phyloP scores from a whole-genome alignment of 2,797 vertebrate species.

The Gambelia wislizenii region DNA sequence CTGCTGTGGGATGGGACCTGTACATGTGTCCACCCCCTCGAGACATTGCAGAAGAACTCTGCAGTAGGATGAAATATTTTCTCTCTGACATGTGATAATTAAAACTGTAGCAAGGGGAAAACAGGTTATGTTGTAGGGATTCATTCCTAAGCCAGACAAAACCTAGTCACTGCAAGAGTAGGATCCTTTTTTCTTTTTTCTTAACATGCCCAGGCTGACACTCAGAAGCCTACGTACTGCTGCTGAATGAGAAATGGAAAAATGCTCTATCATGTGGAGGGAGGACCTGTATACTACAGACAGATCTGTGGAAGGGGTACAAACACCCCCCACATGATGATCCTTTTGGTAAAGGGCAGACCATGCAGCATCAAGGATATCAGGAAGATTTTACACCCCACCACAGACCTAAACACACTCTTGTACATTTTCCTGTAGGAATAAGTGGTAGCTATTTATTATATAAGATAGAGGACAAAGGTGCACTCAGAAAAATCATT shows the following conservation, averaged over 20 bases:
- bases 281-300: background rate
- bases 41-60: slow-evolving; percentile 22
- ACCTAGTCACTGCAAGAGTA: background rate
- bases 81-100: slow-evolving; percentile 34
- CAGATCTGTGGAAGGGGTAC: background rate
- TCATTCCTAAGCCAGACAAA: slow-evolving; percentile 1
- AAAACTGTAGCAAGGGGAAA: slow-evolving; percentile 52
- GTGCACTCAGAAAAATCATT: no score
- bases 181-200: no score
- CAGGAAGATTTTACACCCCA: no score
- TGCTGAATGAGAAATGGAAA: background rate
- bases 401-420: no score
- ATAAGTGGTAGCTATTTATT: background rate
- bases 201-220: slow-evolving; percentile 14
- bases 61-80: slow-evolving; percentile 23
- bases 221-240: background rate
- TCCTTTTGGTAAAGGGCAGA: background rate
- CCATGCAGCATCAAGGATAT: background rate
- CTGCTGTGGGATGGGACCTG: background rate
- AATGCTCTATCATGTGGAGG: background rate
- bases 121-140: slow-evolving; percentile 2
- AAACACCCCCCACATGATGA: background rate
- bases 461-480: background rate
- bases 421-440: background rate
- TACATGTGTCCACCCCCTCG: background rate